phyloP scores from a whole-genome alignment of 2,113 vertebrate genomes.

The Rhinolophus ferrumequinum region DNA sequence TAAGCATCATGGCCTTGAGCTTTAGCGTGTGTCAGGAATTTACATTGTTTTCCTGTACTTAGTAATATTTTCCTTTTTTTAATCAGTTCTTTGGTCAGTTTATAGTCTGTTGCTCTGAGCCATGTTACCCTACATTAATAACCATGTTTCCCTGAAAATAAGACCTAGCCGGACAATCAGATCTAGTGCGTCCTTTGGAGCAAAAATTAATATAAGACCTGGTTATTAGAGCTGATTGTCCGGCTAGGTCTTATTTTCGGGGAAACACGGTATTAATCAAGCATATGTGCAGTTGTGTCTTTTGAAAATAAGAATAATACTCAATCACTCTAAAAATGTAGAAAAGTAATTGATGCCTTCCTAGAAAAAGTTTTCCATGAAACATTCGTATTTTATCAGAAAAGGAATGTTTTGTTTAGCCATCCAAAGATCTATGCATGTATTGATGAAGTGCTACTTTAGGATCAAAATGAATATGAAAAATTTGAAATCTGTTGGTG shows the following conservation, averaged over 20 bases:
- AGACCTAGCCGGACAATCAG: too few species aligned
- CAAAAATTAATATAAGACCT: too few species aligned
- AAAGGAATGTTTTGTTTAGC: neutral
- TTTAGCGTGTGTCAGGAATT: neutral
- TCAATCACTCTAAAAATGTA: constrained; percentile 4
- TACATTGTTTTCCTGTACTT: neutral
- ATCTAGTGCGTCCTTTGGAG: too few species aligned
- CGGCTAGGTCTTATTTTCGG: too few species aligned
- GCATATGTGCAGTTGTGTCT: neutral
- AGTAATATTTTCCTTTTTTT: neutral
- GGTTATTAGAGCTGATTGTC: too few species aligned
- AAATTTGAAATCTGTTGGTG: neutral
- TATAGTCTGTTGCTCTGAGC: neutral
- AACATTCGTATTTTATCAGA: constrained; percentile 6
- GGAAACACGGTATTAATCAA: neutral
- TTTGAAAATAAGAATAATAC: constrained; percentile 20
- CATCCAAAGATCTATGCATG: neutral
- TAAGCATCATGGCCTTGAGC: neutral
- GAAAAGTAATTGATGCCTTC: constrained; percentile 18
- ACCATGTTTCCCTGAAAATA: too few species aligned
- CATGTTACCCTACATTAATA: neutral
- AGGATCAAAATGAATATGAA: constrained; percentile 11
- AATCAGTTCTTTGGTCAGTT: neutral
- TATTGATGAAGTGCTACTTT: neutral
- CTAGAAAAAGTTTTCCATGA: constrained; percentile 8